Conservation (phyloP, 2,113 vertebrate genomes). For the Lasiurus cinereus region DNA sequence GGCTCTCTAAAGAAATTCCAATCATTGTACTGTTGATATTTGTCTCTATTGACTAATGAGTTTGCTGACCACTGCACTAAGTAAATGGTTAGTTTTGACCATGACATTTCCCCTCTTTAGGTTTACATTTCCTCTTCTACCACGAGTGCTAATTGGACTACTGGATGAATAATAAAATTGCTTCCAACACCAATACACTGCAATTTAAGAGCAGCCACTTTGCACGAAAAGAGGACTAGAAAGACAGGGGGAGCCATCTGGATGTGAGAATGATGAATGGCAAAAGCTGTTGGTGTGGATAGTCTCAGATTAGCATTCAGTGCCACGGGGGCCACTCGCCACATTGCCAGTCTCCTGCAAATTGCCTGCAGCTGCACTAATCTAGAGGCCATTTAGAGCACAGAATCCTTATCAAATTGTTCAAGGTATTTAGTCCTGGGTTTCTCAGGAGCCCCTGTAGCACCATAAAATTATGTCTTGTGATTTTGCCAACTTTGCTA, state of each 20-base stretch:
- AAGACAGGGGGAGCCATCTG: slow-evolving; percentile 77
- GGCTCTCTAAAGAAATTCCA: too few species aligned
- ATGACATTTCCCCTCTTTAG: slow-evolving; percentile 44
- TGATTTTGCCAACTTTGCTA: neutral
- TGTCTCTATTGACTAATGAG: too few species aligned
- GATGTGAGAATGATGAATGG: slow-evolving; percentile 67
- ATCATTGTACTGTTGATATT: too few species aligned
- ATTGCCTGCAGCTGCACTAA: slow-evolving; percentile 73
- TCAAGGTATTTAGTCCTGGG: slow-evolving; percentile 49
- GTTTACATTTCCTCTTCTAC: slow-evolving; percentile 68
- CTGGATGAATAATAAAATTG: slow-evolving; percentile 74
- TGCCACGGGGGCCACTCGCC: neutral
- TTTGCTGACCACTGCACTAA: neutral
- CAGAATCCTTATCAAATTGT: slow-evolving; percentile 45
- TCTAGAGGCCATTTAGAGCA: neutral
- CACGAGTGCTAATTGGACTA: slow-evolving; percentile 69
- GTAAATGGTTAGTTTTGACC: slow-evolving; percentile 60
- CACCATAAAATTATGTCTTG: slow-evolving; percentile 24
- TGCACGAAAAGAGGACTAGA: slow-evolving; percentile 54
- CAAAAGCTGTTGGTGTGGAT: slow-evolving; percentile 14
- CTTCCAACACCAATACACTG: slow-evolving; percentile 68
- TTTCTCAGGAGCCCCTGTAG: slow-evolving; percentile 7
- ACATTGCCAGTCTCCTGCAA: slow-evolving; percentile 48
- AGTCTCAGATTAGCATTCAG: slow-evolving; percentile 46
- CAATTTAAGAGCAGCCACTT: slow-evolving; percentile 69